Evolutionary conservation across 64 coral and sea anemone species (phyloP), one percentile per base, ranked within the genome.

Genomic region (Actinia tenebrosa): DNA sequence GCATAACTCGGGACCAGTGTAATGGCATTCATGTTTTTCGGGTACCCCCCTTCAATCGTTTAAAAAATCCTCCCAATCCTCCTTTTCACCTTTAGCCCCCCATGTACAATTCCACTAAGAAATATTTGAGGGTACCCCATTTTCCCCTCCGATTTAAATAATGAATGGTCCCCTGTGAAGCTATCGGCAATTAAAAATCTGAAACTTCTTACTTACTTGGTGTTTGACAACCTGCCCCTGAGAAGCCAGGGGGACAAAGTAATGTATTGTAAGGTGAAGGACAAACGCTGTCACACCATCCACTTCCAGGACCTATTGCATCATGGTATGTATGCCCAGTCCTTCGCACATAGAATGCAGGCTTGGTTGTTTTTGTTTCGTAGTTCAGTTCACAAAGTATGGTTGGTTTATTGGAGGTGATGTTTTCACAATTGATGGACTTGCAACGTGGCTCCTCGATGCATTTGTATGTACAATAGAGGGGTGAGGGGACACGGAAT

Each of bases 321-420:
- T 81, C 46, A 81, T 81, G 45, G 45, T 81, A 81, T 47, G 43
- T 81, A 53, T 20, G 53, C 79, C 79, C 79, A 81, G 79, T 47
- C 79, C 45, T 81, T 53, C 42, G 3, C 46, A 81, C 79, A 52
- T 81, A 81, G 16, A 81, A 81, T 50, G 18, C 44, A 81, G 79
- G 79, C 79, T 50, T 81, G 43, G 79, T 53, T 50, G 16, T 22
- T n/a, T 81, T 81, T 50, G 79, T 81, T 50, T 45, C 79, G 16
- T 16, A 17, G 22, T 81, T 81, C 79, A 81, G 27, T 22, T 81
- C 79, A 25, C 79, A 81, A 53, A 50, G 4, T 37, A 45, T 16
- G 6, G 50, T 81, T 20, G 79, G 79, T 52, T 81, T 53, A 1
- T 37, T 37, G 11, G 16, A 22, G 18, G 16, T 81, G 18, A 23